These are phyloP conservation scores for Noturus placidus DNA, from an alignment of 2,113 vertebrate genomes.

Conservation along the genomic window DNA sequence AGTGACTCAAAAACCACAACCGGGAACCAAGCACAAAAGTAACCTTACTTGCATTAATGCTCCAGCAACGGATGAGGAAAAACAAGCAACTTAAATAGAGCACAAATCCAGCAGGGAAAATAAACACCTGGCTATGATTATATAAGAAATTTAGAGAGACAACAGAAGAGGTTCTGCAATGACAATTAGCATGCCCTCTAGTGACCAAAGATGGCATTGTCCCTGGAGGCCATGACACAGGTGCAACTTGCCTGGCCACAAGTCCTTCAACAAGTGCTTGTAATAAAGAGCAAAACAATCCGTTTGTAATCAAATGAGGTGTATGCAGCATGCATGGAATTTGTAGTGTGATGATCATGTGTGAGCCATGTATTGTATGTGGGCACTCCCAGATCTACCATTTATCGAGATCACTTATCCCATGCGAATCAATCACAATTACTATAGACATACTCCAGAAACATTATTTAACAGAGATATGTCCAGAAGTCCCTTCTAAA, in stretches of 20 bases:
- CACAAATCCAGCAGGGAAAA: no score
- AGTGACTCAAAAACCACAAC: no score
- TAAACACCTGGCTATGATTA: no score
- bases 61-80: no score
- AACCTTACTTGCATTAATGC: no score
- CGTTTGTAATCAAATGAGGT: background rate
- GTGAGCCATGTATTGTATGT: background rate
- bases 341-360: background rate
- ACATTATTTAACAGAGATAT: background rate
- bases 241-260: background rate
- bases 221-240: no score
- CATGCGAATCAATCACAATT: background rate
- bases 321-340: background rate
- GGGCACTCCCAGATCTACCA: background rate
- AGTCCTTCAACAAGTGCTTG: background rate
- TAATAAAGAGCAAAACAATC: background rate
- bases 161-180: no score
- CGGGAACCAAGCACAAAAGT: no score
- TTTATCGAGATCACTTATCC: background rate
- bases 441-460: background rate
- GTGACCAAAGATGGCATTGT: no score
- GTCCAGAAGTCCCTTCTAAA: background rate
- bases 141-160: no score
- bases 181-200: no score
- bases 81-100: no score